Evolutionary conservation across 1,140 invertebrate genomes (phyloP), one percentile per base, ranked within the genome.

Genomic region (Spodoptera frugiperda): DNA sequence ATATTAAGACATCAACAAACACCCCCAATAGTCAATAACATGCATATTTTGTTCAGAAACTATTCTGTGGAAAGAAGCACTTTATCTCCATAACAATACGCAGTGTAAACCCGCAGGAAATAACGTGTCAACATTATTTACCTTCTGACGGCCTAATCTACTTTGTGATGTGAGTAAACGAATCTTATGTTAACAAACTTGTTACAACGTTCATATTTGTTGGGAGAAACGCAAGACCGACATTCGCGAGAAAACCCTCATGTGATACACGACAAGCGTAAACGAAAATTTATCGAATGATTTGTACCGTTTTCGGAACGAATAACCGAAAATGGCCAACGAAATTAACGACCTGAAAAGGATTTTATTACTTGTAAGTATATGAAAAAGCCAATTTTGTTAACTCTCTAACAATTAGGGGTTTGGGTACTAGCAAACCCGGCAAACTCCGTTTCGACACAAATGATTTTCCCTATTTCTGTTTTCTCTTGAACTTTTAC

Each of bases 71-170:
- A 59, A 59, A 17, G 14, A 17, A 65, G 15, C 10, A 33, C 44
- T 53, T 33, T 63, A 54, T 75, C 57, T 53, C 10, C 30, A 75
- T 9, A 75, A 75, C 46, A 74, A 74, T 74, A 75, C 15, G 72
- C 54, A 54, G 12, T 54, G 15, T 21, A 49, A 48, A 74, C 57
- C 72, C 75, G 83, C 80, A 89, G 89, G 90, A 92, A 91, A 90
- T 85, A 82, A 77, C 78, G 68, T 88, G 87, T 91, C 88, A 90
- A 88, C 81, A 73, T 67, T 93, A 89, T 92, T 93, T 92, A 80
- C 63, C 72, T 84, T 87, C 59, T 79, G 85, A 86, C 83, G 78
- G 67, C 76, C 77, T 90, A 90, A 89, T 91, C 87, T 89, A 81
- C 67, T 61, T 57, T 44, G 54, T 73, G 71, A 61, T 61, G 55